Conservation (phyloP, 2,888 invertebrate genomes). For the Chloroclysta siterata region DNA sequence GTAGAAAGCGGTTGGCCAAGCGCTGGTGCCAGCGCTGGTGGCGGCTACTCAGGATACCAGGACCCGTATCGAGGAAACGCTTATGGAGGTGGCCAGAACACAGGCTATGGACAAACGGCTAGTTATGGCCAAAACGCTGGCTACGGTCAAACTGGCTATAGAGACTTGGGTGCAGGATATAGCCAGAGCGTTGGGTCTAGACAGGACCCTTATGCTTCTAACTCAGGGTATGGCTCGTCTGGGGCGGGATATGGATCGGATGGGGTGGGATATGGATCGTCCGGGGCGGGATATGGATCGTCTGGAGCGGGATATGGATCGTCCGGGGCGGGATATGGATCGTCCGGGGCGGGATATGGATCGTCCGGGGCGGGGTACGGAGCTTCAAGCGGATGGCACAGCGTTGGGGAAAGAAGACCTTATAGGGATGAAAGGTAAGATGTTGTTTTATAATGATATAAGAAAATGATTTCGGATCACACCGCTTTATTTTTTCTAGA, state of each 20-base stretch:
- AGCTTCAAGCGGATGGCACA: conserved; percentile 68
- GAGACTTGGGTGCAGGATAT: conserved; percentile 20
- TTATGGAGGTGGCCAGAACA: conserved; percentile 21
- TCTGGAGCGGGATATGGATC: conserved; percentile 22
- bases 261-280: neutral
- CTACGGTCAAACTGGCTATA: conserved; percentile 17
- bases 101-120: conserved; percentile 32
- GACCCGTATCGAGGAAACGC: conserved; percentile 36
- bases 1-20: conserved; percentile 66
- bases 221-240: no score
- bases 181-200: conserved; percentile 19
- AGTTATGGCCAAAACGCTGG: conserved; percentile 7
- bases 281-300: conserved; percentile 26
- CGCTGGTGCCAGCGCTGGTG: conserved; percentile 44
- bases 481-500: no score
- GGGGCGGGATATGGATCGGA: neutral
- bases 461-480: no score
- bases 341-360: conserved; percentile 41
- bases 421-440: conserved; percentile 76
- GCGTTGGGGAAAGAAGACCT: conserved; percentile 71
- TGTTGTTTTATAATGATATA: neutral
- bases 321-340: conserved; percentile 16
- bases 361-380: conserved; percentile 14
- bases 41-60: conserved; percentile 41
- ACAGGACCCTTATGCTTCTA: no score